A percentile compares a stretch with the other conserved stretches of the same genome.
Evolutionary conservation across 1,140 invertebrate genomes (phyloP).

Genomic region (Trichonephila clavata): DNA sequence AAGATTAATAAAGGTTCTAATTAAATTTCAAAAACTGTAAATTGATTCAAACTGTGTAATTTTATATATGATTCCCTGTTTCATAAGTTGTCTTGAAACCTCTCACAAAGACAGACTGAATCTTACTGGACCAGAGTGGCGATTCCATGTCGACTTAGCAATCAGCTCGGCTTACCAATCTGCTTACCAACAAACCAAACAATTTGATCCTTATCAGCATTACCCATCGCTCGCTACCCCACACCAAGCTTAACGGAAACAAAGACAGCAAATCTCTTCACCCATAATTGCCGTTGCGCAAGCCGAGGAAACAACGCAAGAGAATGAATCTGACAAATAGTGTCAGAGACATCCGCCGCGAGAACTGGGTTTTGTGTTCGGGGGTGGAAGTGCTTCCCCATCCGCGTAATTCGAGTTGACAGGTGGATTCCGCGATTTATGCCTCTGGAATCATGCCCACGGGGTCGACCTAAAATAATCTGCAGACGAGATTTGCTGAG

Average conservation of each 20-base stretch:
- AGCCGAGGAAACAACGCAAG: background rate
- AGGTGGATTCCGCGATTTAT: constrained; percentile 20
- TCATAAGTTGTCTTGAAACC: too few species aligned
- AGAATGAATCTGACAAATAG: background rate
- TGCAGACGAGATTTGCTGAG: constrained; percentile 36
- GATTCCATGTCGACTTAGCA: too few species aligned
- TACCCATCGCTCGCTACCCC: background rate
- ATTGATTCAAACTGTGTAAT: too few species aligned
- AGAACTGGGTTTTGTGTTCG: background rate
- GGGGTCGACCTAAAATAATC: constrained; percentile 41
- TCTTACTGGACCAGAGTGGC: too few species aligned
- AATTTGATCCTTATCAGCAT: background rate
- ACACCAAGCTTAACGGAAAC: background rate
- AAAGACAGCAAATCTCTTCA: background rate
- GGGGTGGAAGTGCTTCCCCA: constrained; percentile 1
- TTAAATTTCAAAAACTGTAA: too few species aligned
- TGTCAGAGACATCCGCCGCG: background rate
- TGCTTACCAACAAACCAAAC: too few species aligned
- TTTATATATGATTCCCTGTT: too few species aligned
- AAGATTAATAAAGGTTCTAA: too few species aligned
- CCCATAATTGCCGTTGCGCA: background rate
- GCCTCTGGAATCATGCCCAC: constrained; percentile 39
- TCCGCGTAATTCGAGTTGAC: constrained; percentile 42
- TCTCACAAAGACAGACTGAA: too few species aligned
- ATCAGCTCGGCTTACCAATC: too few species aligned